Percentiles rank a stretch among this genome's conserved stretches.
Evolutionary conservation across 2,113 vertebrate species (phyloP).

Genomic region (Delphinus delphis): DNA sequence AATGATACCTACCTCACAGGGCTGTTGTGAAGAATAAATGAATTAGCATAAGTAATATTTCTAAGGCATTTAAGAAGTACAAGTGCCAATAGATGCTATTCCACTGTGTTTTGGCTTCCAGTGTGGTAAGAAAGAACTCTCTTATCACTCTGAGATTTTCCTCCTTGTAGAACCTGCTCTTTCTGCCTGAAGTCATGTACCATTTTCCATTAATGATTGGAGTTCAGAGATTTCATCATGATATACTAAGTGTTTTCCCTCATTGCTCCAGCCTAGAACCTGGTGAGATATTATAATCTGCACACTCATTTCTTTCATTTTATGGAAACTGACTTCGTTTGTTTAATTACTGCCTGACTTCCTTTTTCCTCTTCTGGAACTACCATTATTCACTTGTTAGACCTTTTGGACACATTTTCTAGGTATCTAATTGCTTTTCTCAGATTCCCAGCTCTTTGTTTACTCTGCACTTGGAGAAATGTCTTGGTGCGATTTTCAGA

Average conservation of each 20-base stretch:
- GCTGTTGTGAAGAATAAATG: background rate
- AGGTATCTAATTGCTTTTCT: background rate
- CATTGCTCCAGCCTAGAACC: background rate
- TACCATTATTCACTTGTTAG: background rate
- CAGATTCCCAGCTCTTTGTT: background rate
- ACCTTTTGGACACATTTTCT: background rate
- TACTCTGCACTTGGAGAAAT: background rate
- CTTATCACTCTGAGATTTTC: background rate
- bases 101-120: background rate
- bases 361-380: background rate
- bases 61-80: background rate
- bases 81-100: background rate
- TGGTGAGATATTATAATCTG: background rate
- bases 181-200: background rate
- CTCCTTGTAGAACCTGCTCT: background rate
- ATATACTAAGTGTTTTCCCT: background rate
- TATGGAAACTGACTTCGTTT: background rate
- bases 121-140: background rate
- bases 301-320: background rate
- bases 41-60: background rate
- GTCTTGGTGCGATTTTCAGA: background rate
- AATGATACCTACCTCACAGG: background rate
- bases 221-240: background rate
- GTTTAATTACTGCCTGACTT: background rate
- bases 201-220: background rate